Conservation (phyloP, 2,113 vertebrate species). For the Thunnus maccoyii region DNA sequence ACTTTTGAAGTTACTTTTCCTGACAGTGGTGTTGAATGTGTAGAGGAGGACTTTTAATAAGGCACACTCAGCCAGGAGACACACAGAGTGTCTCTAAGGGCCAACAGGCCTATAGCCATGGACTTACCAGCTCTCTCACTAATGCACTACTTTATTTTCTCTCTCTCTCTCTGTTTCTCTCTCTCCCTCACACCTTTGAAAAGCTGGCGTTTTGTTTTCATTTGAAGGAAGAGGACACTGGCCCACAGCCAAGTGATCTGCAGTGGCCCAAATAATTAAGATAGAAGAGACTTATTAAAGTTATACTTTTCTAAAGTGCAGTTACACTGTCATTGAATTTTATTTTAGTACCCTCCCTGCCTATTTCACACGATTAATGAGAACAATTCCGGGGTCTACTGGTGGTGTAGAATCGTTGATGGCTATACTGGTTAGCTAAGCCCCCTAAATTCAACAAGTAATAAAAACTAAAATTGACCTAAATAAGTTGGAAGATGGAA, state of each 20-base stretch:
- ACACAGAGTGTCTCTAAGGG: constrained; percentile 44
- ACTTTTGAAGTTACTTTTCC: constrained; percentile 45
- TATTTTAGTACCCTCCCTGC: constrained; percentile 11
- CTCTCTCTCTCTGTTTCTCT: not conserved
- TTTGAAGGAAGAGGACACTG: constrained; percentile 31
- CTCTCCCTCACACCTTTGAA: constrained; percentile 31
- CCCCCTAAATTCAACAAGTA: no score
- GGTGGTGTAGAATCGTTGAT: no score
- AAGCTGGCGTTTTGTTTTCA: constrained; percentile 50
- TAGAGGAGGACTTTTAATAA: constrained; percentile 60
- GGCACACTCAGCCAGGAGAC: constrained; percentile 50
- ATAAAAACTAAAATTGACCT: no score
- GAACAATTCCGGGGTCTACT: not conserved
- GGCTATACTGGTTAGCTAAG: no score
- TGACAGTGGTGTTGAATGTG: constrained; percentile 46
- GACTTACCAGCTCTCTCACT: constrained; percentile 31
- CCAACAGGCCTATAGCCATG: constrained; percentile 23
- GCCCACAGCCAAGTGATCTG: constrained; percentile 29
- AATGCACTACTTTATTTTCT: constrained; percentile 22
- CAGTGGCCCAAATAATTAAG: constrained; percentile 53
- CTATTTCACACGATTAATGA: constrained; percentile 46
- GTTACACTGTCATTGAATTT: constrained; percentile 16
- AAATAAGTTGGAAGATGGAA: no score
- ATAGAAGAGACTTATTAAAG: constrained; percentile 51
- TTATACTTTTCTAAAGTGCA: constrained; percentile 22